Evolutionary conservation across 2,888 invertebrate genomes (phyloP), one percentile per base, ranked within the genome.

Genomic region (Cosmia pyralina): DNA sequence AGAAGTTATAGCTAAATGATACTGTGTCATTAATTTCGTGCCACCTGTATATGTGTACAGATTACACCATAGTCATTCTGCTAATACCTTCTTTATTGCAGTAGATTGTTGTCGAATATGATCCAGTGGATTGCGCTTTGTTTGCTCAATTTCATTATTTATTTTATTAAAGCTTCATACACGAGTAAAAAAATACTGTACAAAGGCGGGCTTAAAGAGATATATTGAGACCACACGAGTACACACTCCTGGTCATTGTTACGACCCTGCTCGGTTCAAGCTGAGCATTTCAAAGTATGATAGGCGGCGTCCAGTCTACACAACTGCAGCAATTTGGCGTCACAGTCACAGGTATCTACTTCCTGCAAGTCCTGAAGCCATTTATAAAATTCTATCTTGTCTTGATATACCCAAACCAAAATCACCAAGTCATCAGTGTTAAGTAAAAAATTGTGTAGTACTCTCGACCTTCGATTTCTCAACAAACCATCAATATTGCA

Each of bases 401-500:
- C 17, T 17, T 19, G 17, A 62, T 13, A 19, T 19, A 63, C 4
- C 13, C 2, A 19, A 46, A 46, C 11, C 1, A 46, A 44, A 13
- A 19, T 17, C 5, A 1, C 17, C 10, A 22, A 10, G 17, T 17
- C 19, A 38, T 38, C 38, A 38, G 6, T 6, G 38, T 34, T 4
- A 0, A 38, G 46, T 34, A 41, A 17, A 55, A 44, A n/a, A n/a
- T n/a, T n/a, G n/a, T 34, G 15, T 69, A 38, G 15, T 38, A 22
- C 3, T 38, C 19, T 28, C 38, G 1, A 69, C 58, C 74, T 59
- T 59, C 11, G 13, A 60, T 53, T 48, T 53, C 71, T 17, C 11
- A 44, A 59, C 78, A 53, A 71, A 48, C 34, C 13, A 52, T 68
- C 4, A 41, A 15, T 34, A 46, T 75, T 71, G 46, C 75, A 46